Evolutionary conservation across 2,888 invertebrate genomes (phyloP).

Genomic region (Synergus itoensis): DNA sequence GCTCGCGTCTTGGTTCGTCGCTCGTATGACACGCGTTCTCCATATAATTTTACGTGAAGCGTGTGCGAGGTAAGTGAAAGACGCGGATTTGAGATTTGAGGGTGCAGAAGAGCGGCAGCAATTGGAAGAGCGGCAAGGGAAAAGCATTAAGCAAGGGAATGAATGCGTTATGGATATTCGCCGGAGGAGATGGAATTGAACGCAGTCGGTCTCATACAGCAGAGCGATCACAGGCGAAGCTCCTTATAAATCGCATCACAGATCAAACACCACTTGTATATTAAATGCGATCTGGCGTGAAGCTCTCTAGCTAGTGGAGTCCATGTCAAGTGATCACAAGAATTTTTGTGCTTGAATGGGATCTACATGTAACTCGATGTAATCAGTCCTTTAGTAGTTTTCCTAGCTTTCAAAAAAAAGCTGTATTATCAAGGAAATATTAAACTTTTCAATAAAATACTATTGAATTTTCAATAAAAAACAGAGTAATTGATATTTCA

Average conservation of each 20-base stretch:
- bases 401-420: no score
- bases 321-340: no score
- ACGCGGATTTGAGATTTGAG: constrained; percentile 62
- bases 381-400: no score
- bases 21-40: constrained; percentile 53
- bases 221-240: constrained; percentile 75
- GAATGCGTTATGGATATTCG: constrained; percentile 58
- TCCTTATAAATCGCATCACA: constrained; percentile 76
- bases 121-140: constrained; percentile 32
- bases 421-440: no score
- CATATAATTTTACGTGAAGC: constrained; percentile 67
- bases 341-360: no score
- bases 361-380: no score
- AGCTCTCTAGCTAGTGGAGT: constrained; percentile 43
- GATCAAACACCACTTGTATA: constrained; percentile 77
- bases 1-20: constrained; percentile 44
- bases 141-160: constrained; percentile 28
- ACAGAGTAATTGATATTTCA: no score
- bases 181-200: constrained; percentile 63
- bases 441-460: no score
- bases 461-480: no score
- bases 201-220: constrained; percentile 73
- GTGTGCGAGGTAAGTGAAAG: constrained; percentile 65
- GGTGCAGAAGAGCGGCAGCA: constrained; percentile 52
- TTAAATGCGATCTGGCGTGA: constrained; percentile 71